Percentiles rank a stretch among this genome's conserved stretches.
These are phyloP conservation scores for Hipposideros armiger DNA, from an alignment of 2,113 vertebrate genomes.

Conservation along the genomic window DNA sequence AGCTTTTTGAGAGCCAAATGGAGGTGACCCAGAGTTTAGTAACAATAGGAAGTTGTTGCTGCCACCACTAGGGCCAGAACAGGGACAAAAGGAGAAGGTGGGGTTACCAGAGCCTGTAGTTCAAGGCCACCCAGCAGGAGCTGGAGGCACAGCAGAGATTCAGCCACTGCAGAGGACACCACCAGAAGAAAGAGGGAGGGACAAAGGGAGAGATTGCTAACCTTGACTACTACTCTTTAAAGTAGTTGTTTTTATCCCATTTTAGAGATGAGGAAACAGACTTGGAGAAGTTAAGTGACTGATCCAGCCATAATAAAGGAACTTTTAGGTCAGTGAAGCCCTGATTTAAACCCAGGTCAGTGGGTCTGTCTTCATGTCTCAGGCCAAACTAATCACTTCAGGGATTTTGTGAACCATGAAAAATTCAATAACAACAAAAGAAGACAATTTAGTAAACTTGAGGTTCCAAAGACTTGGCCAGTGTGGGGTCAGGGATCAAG, in stretches of 20 bases:
- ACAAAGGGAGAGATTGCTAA: not conserved
- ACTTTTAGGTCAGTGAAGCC: not conserved
- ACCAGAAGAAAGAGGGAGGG: not conserved
- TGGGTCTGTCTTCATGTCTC: not conserved
- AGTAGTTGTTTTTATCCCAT: not conserved
- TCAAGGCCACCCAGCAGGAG: not conserved
- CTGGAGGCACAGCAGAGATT: not conserved
- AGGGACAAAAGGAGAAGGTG: not conserved
- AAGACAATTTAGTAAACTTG: not conserved
- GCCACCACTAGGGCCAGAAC: not conserved
- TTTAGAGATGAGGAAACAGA: constrained; percentile 19
- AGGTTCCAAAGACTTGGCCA: not conserved
- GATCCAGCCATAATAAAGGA: not conserved
- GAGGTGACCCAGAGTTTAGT: not conserved
- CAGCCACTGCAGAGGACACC: not conserved
- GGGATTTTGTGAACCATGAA: not conserved
- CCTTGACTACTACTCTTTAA: not conserved
- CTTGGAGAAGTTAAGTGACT: not conserved
- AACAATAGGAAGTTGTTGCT: not conserved
- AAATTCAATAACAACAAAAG: not conserved
- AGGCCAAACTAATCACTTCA: not conserved
- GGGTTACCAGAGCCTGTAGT: not conserved
- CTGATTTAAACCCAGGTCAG: not conserved
- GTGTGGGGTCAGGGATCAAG: not conserved
- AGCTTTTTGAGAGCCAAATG: not conserved